Conservation (phyloP, 2,113 vertebrate genomes). For the Sakesphorus luctuosus region DNA sequence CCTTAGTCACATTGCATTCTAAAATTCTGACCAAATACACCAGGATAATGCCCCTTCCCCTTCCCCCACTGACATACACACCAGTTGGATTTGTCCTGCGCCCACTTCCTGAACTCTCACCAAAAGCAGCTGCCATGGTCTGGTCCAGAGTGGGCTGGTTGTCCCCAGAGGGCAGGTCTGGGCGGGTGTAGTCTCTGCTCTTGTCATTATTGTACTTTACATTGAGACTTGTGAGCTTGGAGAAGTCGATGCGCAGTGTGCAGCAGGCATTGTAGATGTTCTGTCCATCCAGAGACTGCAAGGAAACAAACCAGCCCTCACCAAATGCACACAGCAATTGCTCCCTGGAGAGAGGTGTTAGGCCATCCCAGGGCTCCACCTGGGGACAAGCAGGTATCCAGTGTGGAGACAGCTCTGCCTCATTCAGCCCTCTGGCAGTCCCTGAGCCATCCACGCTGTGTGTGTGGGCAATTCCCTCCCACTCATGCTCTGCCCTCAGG, state of each 20-base stretch:
- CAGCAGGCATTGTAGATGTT: slow-evolving; percentile 98
- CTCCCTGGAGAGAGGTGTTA: neutral
- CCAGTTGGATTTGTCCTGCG: neutral
- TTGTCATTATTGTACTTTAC: slow-evolving; percentile 98
- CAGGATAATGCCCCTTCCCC: neutral
- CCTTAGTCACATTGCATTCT: neutral
- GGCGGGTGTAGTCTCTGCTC: slow-evolving; percentile 93
- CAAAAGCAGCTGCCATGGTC: slow-evolving; percentile 89
- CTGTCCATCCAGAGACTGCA: slow-evolving; percentile 92
- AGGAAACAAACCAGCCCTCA: neutral
- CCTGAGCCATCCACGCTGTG: fast-evolving
- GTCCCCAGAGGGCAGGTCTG: slow-evolving; percentile 92
- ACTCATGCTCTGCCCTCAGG: neutral
- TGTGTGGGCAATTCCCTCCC: neutral
- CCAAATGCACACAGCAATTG: neutral
- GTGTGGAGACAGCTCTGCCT: neutral
- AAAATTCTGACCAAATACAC: neutral
- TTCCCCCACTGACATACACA: neutral
- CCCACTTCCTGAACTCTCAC: slow-evolving; percentile 70
- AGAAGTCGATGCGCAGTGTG: slow-evolving; percentile 93
- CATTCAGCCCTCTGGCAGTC: neutral
- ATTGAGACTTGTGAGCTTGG: slow-evolving; percentile 93
- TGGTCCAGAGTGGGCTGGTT: slow-evolving; percentile 88
- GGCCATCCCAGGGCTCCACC: neutral
- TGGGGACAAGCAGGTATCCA: neutral